Evolutionary conservation across 1,140 invertebrate genomes (phyloP), one percentile per base, ranked within the genome.

Genomic region (Ganaspis sp.): DNA sequence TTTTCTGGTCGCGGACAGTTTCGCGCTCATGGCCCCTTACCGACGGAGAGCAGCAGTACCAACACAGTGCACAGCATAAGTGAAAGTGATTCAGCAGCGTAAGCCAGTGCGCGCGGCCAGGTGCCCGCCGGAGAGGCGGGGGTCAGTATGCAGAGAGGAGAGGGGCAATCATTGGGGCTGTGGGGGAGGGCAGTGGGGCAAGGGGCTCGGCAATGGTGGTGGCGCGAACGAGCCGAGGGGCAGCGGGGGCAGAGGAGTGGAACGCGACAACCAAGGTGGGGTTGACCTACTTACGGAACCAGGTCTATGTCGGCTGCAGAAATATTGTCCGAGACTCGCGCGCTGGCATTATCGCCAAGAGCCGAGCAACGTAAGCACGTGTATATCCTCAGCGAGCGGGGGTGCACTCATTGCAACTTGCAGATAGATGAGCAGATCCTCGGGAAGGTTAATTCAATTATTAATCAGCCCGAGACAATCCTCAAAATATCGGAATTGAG

Each of bases 221-320:
- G 87, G 84, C 87, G 85, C 85, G 84, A 82, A 85, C 85, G 73
- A 75, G 8, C 53, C 8, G 70, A 29, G 58, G 78, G 79, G 74
- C 86, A 88, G 90, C 86, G 87, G 90, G 89, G 70, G 82, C 76
- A 87, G 77, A 86, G 88, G 87, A 89, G 88, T 86, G 89, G 83
- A 42, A 54, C 82, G 73, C 70, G 78, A 73, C 53, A 89, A 89
- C 89, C 89, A 87, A 87, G 85, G 91, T 84, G 88, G 92, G 91
- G 92, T 90, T 92, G 92, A 91, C 94, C 94, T 92, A 95, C 93
- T 95, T 94, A 94, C 94, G 86, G 90, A 92, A 91, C 90, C 91
- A 91, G 90, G 90, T 91, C 90, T 90, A 90, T 91, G 89, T 91
- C 89, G 90, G 89, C 89, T 78, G 90, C 75, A 89, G 80, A 91